Evolutionary conservation across 2,888 invertebrate genomes (phyloP), one percentile per base, ranked within the genome.

Genomic region (Drosophila multiciliata): DNA sequence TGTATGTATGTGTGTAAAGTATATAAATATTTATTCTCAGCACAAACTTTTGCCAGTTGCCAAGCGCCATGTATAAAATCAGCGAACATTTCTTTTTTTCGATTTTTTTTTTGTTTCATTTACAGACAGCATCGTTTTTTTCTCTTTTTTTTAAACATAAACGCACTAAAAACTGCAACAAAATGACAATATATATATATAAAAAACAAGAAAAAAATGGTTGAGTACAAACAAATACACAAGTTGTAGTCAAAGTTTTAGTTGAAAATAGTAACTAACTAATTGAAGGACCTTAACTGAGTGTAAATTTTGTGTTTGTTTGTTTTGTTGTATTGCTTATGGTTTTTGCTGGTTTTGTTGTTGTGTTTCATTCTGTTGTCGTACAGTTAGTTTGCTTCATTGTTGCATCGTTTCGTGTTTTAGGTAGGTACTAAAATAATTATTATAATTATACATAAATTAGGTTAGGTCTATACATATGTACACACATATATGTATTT

Each of bases 361-460:
- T 59, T 59, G 50, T 61, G 48, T 36, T 71, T 55, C 32, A 50
- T 63, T 71, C 69, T 64, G 64, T 45, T 33, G 52, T 60, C 74
- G 73, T 74, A 73, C 54, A 61, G 61, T 73, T 62, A 55, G 58
- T 75, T 75, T 75, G 60, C 66, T 68, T 69, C 59, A 64, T 63
- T 68, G 49, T 58, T 68, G 68, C 63, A 66, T 72, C 59, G 61
- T 49, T 77, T 49, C 57, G 50, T 48, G 42, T 66, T 73, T 82
- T 85, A 50, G 76, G 81, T 83, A 83, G 83, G 72, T 83, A 81
- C 80, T 85, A 76, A 76, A 74, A 76, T 78, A 73, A 77, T 78
- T 73, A 67, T 71, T 60, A 66, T 55, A 75, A 75, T 71, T 84
- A 83, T 66, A 73, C 62, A 67, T 79, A 78, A 67, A 63, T 75